Evolutionary conservation across 2,888 invertebrate species (phyloP), one percentile per base, ranked within the genome.

Genomic region (Choreutis nemorana): DNA sequence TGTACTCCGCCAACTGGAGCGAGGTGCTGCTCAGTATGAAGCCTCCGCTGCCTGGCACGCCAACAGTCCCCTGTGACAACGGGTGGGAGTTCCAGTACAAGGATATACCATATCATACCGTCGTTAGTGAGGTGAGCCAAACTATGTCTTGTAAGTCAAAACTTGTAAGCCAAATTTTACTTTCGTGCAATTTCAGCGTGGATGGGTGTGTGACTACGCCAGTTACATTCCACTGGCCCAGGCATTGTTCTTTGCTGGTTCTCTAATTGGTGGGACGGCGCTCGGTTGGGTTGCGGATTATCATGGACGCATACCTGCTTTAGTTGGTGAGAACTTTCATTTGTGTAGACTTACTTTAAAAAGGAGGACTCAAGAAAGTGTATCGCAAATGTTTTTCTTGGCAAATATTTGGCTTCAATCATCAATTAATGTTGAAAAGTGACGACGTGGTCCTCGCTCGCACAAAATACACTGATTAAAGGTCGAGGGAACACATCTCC

Each of bases 221-320:
- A 20, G 10, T 16, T 28, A 18, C 9, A 14, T 18, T 3, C 83
- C 85, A 10, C 66, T 84, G 14, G 84, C 88, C 0, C 87, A 87
- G 50, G 83, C 87, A 6, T 78, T 89, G 29, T 90, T 89, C 62
- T 90, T 88, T 61, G 65, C 86, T 35, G 90, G 89, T 4, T 87
- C 89, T 30, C 87, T 89, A 41, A 71, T 86, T 16, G 90, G 89
- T 5, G 87, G 88, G 1, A 56, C 89, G 12, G 59, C 88, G 2
- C 87, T 89, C 46, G 89, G 89, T 12, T 87, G 85, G 83, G 75
- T 89, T 15, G 88, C 89, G 1, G 90, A 90, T 61, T 75, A 84
- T 23, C 84, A 83, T 49, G 89, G 89, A 13, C 77, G 89, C 10
- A 83, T 89, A 39, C 87, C 88, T 10, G 87, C 87, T 1, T 55